Percentiles rank a stretch among this genome's conserved stretches.
These are phyloP conservation scores for Conchocele bisecta DNA, from an alignment of 2,888 invertebrate genomes.

Conservation along the genomic window DNA sequence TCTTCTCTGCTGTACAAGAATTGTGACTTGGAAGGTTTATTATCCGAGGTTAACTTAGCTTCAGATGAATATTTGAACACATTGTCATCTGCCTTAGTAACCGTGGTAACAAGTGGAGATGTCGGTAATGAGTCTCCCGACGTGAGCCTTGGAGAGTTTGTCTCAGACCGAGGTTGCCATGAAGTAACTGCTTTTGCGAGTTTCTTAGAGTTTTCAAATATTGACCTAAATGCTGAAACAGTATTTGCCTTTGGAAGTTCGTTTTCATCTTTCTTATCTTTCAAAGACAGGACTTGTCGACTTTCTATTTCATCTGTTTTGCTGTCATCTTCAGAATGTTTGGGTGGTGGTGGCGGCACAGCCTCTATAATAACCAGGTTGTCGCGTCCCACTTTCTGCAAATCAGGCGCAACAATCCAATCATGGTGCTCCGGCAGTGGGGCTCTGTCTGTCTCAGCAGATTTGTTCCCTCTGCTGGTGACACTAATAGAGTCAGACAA, in stretches of 20 bases:
- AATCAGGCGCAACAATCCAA: constrained; percentile 58
- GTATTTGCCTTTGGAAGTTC: constrained; percentile 95
- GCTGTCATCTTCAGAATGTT: constrained; percentile 8
- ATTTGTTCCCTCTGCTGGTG: neutral
- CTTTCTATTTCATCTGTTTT: constrained; percentile 21
- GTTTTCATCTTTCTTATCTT: constrained; percentile 38
- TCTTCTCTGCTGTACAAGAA: too few species aligned
- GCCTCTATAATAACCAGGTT: constrained; percentile 70
- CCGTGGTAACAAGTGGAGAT: constrained; percentile 37
- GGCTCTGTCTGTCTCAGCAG: constrained; percentile 1
- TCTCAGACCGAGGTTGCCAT: constrained; percentile 46
- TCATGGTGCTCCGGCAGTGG: constrained; percentile 51
- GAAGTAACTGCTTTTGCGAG: constrained; percentile 32
- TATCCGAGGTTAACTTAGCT: too few species aligned
- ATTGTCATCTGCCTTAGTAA: constrained; percentile 51
- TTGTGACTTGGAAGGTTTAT: too few species aligned
- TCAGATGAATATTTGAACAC: constrained; percentile 36
- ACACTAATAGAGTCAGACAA: too few species aligned
- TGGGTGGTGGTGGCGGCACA: constrained; percentile 23
- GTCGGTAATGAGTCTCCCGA: constrained; percentile 38
- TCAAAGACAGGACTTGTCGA: constrained; percentile 76
- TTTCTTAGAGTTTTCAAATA: constrained; percentile 59
- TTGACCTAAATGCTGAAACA: constrained; percentile 85
- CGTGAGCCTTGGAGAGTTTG: constrained; percentile 26
- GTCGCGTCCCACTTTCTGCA: constrained; percentile 61